Conservation (phyloP, 1,140 invertebrate species). For the Monochamus saltuarius region DNA sequence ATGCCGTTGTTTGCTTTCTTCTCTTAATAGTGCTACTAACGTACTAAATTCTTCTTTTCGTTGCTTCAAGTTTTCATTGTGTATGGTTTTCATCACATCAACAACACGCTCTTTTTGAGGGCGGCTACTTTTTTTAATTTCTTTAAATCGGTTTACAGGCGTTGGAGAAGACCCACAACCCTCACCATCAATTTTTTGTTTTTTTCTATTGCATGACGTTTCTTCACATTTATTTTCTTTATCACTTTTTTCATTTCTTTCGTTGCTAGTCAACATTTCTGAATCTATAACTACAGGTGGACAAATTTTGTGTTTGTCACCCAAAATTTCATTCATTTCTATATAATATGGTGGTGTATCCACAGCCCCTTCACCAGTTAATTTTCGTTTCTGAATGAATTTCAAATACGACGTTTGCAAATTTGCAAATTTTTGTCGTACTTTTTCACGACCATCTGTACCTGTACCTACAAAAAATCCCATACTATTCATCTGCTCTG, state of each 20-base stretch:
- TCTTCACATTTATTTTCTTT: neutral
- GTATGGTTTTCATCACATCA: neutral
- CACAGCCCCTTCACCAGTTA: constrained; percentile 9
- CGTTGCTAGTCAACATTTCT: no score
- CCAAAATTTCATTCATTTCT: constrained; percentile 16
- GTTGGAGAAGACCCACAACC: neutral
- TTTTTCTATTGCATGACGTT: neutral
- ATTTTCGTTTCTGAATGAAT: constrained; percentile 7
- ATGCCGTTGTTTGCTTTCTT: constrained; percentile 1
- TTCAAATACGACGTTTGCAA: constrained; percentile 9
- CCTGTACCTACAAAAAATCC: constrained; percentile 5
- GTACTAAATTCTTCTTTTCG: no score
- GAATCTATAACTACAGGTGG: constrained; percentile 10
- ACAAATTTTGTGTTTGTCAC: constrained; percentile 9
- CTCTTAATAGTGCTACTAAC: neutral
- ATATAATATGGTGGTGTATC: constrained; percentile 13
- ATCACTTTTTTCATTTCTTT: neutral
- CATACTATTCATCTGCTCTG: constrained; percentile 13
- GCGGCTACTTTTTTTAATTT: neutral
- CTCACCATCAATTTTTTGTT: neutral
- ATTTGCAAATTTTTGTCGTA: constrained; percentile 18
- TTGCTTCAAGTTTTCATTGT: no score
- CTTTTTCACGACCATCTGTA: neutral
- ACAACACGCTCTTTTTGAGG: neutral
- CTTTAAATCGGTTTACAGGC: neutral